phyloP scores from a whole-genome alignment of 30 jellyfish, hydroid and myxozoan species.

The Pseudorhiza aurosa region DNA sequence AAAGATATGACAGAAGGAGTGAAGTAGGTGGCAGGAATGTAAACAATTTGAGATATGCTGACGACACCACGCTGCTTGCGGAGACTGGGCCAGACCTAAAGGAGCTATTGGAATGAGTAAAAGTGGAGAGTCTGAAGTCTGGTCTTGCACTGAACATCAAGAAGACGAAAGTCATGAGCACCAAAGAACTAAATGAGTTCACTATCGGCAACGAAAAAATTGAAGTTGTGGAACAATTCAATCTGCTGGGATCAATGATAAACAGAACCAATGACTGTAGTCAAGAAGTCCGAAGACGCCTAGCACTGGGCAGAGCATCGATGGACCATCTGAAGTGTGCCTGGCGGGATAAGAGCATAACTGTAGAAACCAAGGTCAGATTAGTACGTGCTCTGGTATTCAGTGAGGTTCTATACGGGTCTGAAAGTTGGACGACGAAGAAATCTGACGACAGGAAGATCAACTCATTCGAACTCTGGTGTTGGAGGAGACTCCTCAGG shows the following conservation, averaged over 20 bases:
- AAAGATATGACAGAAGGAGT: neutral
- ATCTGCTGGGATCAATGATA: constrained; percentile 34
- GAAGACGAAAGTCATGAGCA: constrained; percentile 36
- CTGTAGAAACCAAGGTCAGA: no score
- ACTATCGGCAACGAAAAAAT: constrained; percentile 35
- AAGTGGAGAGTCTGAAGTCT: constrained; percentile 13
- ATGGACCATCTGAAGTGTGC: no score
- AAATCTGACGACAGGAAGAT: no score
- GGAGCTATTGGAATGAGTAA: neutral
- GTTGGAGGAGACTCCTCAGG: no score
- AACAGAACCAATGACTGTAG: constrained; percentile 23
- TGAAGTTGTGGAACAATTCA: constrained; percentile 37
- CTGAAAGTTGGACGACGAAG: no score
- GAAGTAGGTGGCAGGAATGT: constrained; percentile 5
- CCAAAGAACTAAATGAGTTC: constrained; percentile 20
- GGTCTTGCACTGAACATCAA: constrained; percentile 18
- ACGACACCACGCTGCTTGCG: constrained; percentile 14
- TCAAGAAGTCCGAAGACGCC: neutral
- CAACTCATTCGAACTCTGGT: no score
- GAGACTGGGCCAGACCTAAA: neutral
- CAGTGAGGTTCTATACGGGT: no score
- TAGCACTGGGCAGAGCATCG: no score
- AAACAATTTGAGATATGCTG: constrained; percentile 22
- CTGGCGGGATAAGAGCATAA: no score
- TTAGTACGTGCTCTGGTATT: no score